A percentile compares a stretch with the other conserved stretches of the same genome.
Conservation (phyloP, 2,113 vertebrate genomes). For the Nyctibius bracteatus region DNA sequence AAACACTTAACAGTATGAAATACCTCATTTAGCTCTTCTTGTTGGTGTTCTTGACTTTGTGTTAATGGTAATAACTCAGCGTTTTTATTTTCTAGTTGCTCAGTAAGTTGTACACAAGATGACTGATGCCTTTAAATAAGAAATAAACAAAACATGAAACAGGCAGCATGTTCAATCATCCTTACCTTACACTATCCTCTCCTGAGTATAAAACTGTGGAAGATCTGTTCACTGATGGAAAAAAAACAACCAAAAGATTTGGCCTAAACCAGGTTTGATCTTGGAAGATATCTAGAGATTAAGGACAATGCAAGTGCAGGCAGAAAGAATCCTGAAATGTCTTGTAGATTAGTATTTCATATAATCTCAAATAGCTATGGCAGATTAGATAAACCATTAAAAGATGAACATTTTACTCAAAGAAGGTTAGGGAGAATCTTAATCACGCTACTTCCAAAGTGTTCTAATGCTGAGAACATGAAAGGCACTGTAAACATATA, state of each 20-base stretch:
- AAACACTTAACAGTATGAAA: not conserved
- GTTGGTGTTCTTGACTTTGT: constrained; percentile 37
- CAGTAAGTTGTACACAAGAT: constrained; percentile 26
- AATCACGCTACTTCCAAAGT: not conserved
- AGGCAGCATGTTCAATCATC: not conserved
- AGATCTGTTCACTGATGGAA: not conserved
- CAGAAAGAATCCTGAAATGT: not conserved
- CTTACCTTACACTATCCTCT: not conserved
- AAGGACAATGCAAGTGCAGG: not conserved
- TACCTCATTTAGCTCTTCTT: constrained; percentile 68
- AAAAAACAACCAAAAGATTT: not conserved
- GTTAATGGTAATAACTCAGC: constrained; percentile 13
- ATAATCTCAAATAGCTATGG: not conserved
- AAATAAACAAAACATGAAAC: constrained; percentile 30
- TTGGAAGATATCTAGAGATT: not conserved
- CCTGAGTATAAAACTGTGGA: not conserved
- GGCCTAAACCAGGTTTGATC: not conserved
- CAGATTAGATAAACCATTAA: not conserved
- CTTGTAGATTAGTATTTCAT: not conserved
- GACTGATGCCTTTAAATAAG: constrained; percentile 56
- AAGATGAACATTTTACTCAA: not conserved
- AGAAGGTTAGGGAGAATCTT: not conserved
- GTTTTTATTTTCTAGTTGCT: constrained; percentile 63
- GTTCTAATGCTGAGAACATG: not conserved
- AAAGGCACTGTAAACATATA: not conserved